Base-by-base conservation (phyloP, 2,888 invertebrate species). In the Andrena praecox region DNA sequence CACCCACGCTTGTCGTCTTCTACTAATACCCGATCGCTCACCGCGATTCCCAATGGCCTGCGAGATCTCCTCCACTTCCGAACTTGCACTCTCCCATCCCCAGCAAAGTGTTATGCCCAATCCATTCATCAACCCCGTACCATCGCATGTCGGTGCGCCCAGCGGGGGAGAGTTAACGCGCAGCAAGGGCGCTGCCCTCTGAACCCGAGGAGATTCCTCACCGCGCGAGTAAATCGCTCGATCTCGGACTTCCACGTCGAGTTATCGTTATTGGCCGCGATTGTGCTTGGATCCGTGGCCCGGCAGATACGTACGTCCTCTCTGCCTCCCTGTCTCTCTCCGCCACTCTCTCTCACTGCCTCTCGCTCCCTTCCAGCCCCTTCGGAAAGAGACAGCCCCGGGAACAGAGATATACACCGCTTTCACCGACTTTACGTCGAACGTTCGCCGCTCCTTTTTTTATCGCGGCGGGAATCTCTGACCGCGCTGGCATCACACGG, bases 91-190 rank as follows among this genome's bases (percentile, higher is more conserved):
- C 42, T 48, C 50, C 10, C 24, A 31, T 24, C 10, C 82, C 16
- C 52, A n/a, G n/a, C 42, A 1, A 27, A 70, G 81, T 62, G 84
- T 71, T 70, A 87, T 79, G 84, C 82, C 83, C 83, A 82, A 89
- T 89, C 90, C 89, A 91, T 91, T 90, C 89, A 91, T 91, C 91
- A 91, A 89, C 87, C 87, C 85, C 87, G 87, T 89, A 89, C 79
- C 87, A 88, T 88, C 87, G 89, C 89, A 87, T 85, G 90, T 89
- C 89, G 86, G 71, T 85, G 86, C 86, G 89, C 91, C 66, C 92
- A 93, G 93, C 93, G 79, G 93, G 92, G 88, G 91, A 89, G 91
- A 92, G 90, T 93, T 93, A 92, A 88, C 90, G 90, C 93, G 81
- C 92, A 91, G 91, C 91, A 87, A 92, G 92, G 89, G 90, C 89